Evolutionary conservation across 1,140 invertebrate genomes (phyloP).

Genomic region (Drosophila eugracilis): DNA sequence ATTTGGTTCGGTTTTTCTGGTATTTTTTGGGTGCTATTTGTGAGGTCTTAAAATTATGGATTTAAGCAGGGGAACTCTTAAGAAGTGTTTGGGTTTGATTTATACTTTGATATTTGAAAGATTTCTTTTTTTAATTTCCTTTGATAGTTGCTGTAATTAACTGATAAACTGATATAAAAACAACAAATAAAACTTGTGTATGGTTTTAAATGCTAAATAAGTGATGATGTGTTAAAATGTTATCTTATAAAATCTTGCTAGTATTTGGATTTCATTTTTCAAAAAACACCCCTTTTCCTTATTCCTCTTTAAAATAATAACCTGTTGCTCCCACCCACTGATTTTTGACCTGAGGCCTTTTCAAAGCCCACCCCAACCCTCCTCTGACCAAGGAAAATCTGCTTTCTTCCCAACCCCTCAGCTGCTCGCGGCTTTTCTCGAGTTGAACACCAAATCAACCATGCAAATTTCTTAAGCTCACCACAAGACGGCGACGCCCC

Average conservation of each 20-base stretch:
- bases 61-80: conserved; percentile 1
- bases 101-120: too few relatives aligned
- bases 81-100: conserved; percentile 7
- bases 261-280: not conserved
- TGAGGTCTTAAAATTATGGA: not conserved
- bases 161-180: too few relatives aligned
- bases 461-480: conserved; percentile 77
- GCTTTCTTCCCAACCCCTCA: conserved; percentile 4
- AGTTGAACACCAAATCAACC: conserved; percentile 66
- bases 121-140: too few relatives aligned
- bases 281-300: not conserved
- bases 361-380: too few relatives aligned
- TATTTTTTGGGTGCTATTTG: conserved; percentile 4
- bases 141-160: too few relatives aligned
- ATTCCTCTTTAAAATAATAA: not conserved
- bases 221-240: conserved; percentile 4
- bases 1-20: conserved; percentile 3
- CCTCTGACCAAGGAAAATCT: not conserved
- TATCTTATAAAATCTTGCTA: not conserved
- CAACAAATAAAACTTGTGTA: too few relatives aligned
- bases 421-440: conserved; percentile 2
- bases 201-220: too few relatives aligned
- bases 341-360: not conserved
- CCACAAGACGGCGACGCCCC: conserved; percentile 46
- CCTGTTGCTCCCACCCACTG: conserved; percentile 6